Evolutionary conservation across 2,113 vertebrate genomes (phyloP).

Genomic region (Ammodytes dubius): DNA sequence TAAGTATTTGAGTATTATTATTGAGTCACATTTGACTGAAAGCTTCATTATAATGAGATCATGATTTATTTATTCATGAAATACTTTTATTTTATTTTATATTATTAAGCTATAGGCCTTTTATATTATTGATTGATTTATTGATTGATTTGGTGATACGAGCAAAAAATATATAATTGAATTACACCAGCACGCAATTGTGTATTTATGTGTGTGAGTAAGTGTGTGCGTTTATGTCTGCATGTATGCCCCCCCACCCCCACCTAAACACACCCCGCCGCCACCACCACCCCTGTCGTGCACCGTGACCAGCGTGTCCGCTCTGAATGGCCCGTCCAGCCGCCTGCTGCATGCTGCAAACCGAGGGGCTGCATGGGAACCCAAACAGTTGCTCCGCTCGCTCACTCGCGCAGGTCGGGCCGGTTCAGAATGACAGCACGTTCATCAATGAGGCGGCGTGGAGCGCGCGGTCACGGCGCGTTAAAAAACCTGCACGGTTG

Average conservation of each 20-base stretch:
- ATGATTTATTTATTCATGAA: neutral
- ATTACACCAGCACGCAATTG: neutral
- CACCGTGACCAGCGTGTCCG: conserved; percentile 16
- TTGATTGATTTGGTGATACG: neutral
- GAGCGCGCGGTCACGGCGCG: conserved; percentile 74
- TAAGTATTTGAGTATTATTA: neutral
- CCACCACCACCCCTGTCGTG: neutral
- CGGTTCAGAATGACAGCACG: conserved; percentile 55
- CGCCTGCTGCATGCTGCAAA: conserved; percentile 66
- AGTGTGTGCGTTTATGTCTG: neutral
- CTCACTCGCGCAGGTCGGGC: conserved; percentile 62
- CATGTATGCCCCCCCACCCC: neutral
- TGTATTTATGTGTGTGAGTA: conserved; percentile 6
- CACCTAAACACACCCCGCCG: neutral
- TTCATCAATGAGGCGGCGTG: conserved; percentile 70
- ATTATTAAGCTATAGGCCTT: no score
- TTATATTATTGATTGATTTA: neutral
- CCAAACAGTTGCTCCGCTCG: conserved; percentile 70
- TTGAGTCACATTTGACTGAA: neutral
- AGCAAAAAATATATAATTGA: neutral
- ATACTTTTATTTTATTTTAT: no score
- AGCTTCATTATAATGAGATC: neutral
- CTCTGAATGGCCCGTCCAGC: conserved; percentile 32
- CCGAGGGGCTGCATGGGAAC: conserved; percentile 73
- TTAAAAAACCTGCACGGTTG: conserved; percentile 72